Percentiles rank a stretch among this genome's conserved stretches.
These are phyloP conservation scores for Episyrphus balteatus DNA, from an alignment of 1,140 invertebrate species.

Conservation along the genomic window DNA sequence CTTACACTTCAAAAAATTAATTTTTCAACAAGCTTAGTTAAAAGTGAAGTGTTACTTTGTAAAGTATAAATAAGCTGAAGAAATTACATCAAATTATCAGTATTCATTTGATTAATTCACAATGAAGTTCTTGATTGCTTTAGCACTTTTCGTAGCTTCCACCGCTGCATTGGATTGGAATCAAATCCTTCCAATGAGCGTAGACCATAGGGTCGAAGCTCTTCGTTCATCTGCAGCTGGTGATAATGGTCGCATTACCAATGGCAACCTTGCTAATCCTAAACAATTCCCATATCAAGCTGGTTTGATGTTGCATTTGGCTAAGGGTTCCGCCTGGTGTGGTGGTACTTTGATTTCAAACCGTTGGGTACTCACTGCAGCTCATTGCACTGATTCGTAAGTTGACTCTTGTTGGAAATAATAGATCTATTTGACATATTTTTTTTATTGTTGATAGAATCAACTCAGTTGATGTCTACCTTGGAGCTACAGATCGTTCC, in stretches of 20 bases:
- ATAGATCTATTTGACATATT: neutral
- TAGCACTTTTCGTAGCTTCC: too few relatives aligned
- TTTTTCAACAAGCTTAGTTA: too few relatives aligned
- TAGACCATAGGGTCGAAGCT: too few relatives aligned
- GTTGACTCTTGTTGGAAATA: slow-evolving; percentile 4
- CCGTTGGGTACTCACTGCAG: slow-evolving; percentile 47
- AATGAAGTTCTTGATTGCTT: too few relatives aligned
- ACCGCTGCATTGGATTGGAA: too few relatives aligned
- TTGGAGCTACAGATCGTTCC: slow-evolving; percentile 22
- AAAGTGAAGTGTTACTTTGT: neutral
- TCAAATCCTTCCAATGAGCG: too few relatives aligned
- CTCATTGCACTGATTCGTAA: slow-evolving; percentile 45
- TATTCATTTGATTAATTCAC: too few relatives aligned
- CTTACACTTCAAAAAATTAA: too few relatives aligned
- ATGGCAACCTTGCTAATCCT: slow-evolving; percentile 18
- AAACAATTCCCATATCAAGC: slow-evolving; percentile 43
- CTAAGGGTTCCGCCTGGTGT: slow-evolving; percentile 37
- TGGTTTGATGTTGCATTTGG: slow-evolving; percentile 31
- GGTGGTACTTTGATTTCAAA: slow-evolving; percentile 46
- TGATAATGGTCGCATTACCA: slow-evolving; percentile 16
- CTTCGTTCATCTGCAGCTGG: too few relatives aligned
- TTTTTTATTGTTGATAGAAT: neutral
- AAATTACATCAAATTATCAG: too few relatives aligned
- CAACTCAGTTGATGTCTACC: slow-evolving; percentile 24
- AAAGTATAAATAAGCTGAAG: too few relatives aligned